Percentiles rank a stretch among this genome's conserved stretches.
These are phyloP conservation scores for Gallinago stenura DNA, from an alignment of 2,797 vertebrate species.

Conservation along the genomic window DNA sequence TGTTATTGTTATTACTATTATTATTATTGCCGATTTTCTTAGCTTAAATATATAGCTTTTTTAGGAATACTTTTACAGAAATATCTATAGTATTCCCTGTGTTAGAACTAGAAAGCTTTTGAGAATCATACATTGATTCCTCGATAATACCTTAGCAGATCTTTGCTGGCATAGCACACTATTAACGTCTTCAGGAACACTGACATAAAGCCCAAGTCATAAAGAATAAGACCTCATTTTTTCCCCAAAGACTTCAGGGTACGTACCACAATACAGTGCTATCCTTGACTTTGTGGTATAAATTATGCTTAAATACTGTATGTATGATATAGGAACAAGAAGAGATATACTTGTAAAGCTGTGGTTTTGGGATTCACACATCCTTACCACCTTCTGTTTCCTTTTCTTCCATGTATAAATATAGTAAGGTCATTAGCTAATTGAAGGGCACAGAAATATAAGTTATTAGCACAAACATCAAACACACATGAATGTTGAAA, in stretches of 20 bases:
- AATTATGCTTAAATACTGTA: not conserved
- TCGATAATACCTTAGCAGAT: not conserved
- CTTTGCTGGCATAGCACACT: not conserved
- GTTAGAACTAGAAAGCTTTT: not conserved
- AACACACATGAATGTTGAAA: conserved; percentile 7
- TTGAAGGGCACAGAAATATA: conserved; percentile 41
- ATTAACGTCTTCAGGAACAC: not conserved
- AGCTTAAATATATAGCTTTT: not conserved
- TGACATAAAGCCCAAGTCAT: not conserved
- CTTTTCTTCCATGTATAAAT: conserved; percentile 31
- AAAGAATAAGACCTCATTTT: not conserved
- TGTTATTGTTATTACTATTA: not conserved
- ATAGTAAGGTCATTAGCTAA: conserved; percentile 51
- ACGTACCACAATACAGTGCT: not conserved
- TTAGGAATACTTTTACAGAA: not conserved
- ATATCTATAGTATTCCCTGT: not conserved
- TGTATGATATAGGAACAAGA: not conserved
- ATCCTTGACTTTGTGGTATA: not conserved
- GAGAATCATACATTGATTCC: not conserved
- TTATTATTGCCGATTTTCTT: not conserved
- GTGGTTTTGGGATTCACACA: not conserved
- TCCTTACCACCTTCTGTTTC: not conserved
- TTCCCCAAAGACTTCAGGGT: not conserved
- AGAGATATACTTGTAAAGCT: not conserved
- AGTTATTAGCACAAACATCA: conserved; percentile 48